Conservation (phyloP, 2,797 vertebrate species). For the Ataeniobius toweri region DNA sequence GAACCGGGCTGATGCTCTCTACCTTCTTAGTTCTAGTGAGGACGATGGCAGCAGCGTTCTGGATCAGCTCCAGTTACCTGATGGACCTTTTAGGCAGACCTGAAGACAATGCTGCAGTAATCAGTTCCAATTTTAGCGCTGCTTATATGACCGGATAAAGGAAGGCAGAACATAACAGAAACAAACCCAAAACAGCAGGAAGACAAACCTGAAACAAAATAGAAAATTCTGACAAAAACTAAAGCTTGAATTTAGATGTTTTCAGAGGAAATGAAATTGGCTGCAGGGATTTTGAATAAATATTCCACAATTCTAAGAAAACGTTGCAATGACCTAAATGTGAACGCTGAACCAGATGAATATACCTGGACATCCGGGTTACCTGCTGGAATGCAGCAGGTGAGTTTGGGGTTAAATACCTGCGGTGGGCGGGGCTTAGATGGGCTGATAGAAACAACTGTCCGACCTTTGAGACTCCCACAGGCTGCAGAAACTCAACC, state of each 20-base stretch:
- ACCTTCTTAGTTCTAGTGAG: too few relatives aligned
- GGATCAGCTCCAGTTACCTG: too few relatives aligned
- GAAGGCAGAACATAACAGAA: neutral
- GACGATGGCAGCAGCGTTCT: too few relatives aligned
- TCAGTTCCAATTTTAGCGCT: too few relatives aligned
- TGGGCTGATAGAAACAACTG: slow-evolving; percentile 26
- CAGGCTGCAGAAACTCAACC: neutral
- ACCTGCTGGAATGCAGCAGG: slow-evolving; percentile 40
- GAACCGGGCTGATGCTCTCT: too few relatives aligned
- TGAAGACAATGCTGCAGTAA: too few relatives aligned
- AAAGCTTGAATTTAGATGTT: neutral
- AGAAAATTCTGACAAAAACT: neutral
- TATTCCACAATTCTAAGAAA: neutral
- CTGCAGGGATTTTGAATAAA: neutral
- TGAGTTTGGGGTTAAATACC: slow-evolving; percentile 57
- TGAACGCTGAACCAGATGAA: neutral
- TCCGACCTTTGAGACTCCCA: slow-evolving; percentile 53
- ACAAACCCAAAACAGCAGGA: neutral
- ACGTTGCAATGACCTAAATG: neutral
- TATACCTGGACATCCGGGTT: slow-evolving; percentile 52
- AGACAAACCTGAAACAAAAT: neutral
- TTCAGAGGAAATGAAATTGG: too few relatives aligned
- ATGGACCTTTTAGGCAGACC: too few relatives aligned
- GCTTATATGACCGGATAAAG: too few relatives aligned
- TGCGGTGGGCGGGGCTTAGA: slow-evolving; percentile 54